Evolutionary conservation across 2,888 invertebrate genomes (phyloP).

Genomic region (Hypsopygia costalis): DNA sequence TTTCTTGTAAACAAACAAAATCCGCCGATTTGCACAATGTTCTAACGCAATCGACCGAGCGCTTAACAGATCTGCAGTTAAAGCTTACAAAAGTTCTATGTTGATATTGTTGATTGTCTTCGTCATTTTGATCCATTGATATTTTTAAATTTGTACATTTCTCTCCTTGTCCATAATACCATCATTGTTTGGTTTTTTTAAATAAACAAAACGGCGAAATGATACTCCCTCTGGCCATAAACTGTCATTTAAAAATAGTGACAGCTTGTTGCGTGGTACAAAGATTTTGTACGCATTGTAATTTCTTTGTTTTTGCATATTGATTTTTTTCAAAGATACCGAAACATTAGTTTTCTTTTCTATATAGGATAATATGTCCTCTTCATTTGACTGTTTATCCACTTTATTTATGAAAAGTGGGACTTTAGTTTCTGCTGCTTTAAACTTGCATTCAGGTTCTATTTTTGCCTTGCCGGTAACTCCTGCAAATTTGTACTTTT

Average conservation of each 20-base stretch:
- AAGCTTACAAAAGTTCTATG: neutral
- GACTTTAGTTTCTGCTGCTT: slow-evolving; percentile 18
- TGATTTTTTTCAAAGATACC: slow-evolving; percentile 14
- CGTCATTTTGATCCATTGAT: neutral
- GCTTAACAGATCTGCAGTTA: slow-evolving; percentile 15
- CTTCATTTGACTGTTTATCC: slow-evolving; percentile 9
- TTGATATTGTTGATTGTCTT: neutral
- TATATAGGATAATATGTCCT: slow-evolving; percentile 18
- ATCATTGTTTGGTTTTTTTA: slow-evolving; percentile 1
- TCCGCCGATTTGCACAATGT: slow-evolving; percentile 10
- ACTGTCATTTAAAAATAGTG: slow-evolving; percentile 15
- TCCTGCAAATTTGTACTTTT: too few species aligned
- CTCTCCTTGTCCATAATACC: neutral
- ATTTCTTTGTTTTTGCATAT: slow-evolving; percentile 15
- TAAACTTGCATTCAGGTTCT: slow-evolving; percentile 12
- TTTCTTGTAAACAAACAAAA: slow-evolving; percentile 3
- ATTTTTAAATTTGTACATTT: neutral
- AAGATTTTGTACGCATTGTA: too few species aligned
- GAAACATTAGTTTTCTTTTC: slow-evolving; percentile 9
- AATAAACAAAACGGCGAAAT: slow-evolving; percentile 16
- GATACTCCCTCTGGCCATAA: slow-evolving; percentile 23
- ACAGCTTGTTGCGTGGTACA: slow-evolving; percentile 17
- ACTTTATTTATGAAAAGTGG: slow-evolving; percentile 21
- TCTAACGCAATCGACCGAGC: slow-evolving; percentile 14
- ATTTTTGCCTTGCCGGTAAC: too few species aligned